Evolutionary conservation across 2,888 invertebrate species (phyloP).

Genomic region (Adela reaumurella): DNA sequence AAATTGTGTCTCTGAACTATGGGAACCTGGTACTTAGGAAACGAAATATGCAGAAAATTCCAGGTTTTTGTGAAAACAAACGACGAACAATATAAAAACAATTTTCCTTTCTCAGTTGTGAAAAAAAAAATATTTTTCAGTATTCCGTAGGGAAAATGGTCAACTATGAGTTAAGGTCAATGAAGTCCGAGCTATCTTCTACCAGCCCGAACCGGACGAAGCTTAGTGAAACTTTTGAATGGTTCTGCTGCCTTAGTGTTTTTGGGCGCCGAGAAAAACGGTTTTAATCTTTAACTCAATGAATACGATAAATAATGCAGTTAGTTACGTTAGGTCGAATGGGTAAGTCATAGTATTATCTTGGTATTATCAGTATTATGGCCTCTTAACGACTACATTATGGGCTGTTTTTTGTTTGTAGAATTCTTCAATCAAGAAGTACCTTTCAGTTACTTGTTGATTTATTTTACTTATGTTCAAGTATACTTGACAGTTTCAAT

Average conservation of each 20-base stretch:
- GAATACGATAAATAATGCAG: no score
- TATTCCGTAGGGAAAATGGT: not conserved
- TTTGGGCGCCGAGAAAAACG: conserved; percentile 13
- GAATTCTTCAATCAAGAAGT: no score
- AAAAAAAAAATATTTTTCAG: conserved; percentile 12
- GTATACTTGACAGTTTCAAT: no score
- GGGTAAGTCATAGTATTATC: no score
- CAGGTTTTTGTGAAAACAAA: conserved; percentile 35
- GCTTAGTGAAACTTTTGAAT: conserved; percentile 1
- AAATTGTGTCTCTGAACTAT: conserved; percentile 13
- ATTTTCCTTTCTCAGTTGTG: no score
- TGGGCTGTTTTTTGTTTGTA: no score
- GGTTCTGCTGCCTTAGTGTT: conserved; percentile 7
- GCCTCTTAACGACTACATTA: no score
- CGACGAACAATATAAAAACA: conserved; percentile 16
- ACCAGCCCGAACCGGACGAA: not conserved
- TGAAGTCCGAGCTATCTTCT: not conserved
- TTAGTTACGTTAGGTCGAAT: no score
- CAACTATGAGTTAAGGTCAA: not conserved
- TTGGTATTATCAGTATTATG: no score
- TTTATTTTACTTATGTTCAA: no score
- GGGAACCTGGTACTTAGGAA: conserved; percentile 23
- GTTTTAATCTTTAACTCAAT: conserved; percentile 10
- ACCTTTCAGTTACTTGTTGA: no score
- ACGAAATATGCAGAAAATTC: conserved; percentile 49